phyloP scores from a whole-genome alignment of 2,888 invertebrate species.

The Thymelicus lineola region DNA sequence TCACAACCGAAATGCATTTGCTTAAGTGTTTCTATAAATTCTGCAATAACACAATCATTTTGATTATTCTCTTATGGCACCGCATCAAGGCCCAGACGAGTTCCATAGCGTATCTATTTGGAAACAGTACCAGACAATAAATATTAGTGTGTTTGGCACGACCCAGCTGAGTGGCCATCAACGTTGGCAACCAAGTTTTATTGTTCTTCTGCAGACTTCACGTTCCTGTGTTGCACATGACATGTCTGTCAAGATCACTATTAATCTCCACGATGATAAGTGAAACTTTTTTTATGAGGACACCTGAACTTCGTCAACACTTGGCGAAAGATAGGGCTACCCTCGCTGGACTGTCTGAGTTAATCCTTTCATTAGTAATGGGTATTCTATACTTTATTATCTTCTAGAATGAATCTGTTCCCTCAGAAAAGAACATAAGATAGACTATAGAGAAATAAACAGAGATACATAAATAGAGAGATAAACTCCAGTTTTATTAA shows the following conservation, averaged over 20 bases:
- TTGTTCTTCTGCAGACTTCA: conserved; percentile 55
- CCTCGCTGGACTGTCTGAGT: too few relatives aligned
- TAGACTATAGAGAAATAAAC: too few relatives aligned
- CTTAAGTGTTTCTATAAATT: conserved; percentile 2
- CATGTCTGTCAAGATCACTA: conserved; percentile 73
- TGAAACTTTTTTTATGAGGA: conserved; percentile 43
- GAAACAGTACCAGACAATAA: conserved; percentile 56
- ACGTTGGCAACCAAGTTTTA: conserved; percentile 53
- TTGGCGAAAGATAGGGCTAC: conserved; percentile 38
- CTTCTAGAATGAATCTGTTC: too few relatives aligned
- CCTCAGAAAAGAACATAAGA: too few relatives aligned
- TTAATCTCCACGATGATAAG: conserved; percentile 62
- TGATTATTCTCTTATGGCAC: conserved; percentile 31
- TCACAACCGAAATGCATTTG: neutral
- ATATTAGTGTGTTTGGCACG: conserved; percentile 65
- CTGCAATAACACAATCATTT: conserved; percentile 8
- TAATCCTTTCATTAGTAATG: too few relatives aligned
- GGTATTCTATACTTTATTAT: too few relatives aligned
- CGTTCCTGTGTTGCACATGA: conserved; percentile 56
- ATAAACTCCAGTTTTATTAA: too few relatives aligned
- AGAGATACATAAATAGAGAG: too few relatives aligned
- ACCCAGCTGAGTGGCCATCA: conserved; percentile 40
- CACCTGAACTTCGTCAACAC: conserved; percentile 42
- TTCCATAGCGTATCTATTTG: conserved; percentile 37
- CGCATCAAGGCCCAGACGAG: conserved; percentile 25